A percentile compares a stretch with the other conserved stretches of the same genome.
phyloP scores from a whole-genome alignment of 1,140 invertebrate species.

The Octopus sinensis region DNA sequence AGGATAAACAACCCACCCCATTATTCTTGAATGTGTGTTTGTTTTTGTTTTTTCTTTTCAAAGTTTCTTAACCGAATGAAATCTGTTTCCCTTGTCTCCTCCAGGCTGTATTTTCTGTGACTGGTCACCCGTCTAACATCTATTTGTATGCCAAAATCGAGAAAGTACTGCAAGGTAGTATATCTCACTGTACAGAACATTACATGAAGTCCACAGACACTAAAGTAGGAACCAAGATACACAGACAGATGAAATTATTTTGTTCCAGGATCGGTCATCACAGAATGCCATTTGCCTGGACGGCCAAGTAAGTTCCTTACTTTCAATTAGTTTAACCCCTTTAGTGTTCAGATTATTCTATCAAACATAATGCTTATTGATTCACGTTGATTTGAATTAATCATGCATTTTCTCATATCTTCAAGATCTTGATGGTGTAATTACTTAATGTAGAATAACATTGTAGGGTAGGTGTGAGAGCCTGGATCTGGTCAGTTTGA shows the following conservation, averaged over 20 bases:
- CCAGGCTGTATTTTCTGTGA: conserved; percentile 67
- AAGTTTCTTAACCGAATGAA: not conserved
- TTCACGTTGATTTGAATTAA: no score
- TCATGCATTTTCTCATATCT: no score
- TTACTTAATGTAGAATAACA: no score
- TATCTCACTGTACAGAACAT: conserved; percentile 79
- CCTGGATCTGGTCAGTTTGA: no score
- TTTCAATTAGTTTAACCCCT: not conserved
- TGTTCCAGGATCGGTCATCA: conserved; percentile 84
- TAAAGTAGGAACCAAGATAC: conserved; percentile 74
- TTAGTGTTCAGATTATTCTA: no score
- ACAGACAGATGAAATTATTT: conserved; percentile 76
- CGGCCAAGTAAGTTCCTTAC: conserved; percentile 64
- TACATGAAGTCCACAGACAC: conserved; percentile 78
- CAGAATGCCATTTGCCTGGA: conserved; percentile 94
- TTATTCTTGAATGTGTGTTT: not conserved
- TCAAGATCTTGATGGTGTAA: no score
- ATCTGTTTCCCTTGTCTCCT: conserved; percentile 20
- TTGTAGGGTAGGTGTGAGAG: no score
- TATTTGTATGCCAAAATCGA: conserved; percentile 87
- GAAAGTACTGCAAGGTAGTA: conserved; percentile 88
- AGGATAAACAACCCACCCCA: no score
- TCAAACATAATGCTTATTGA: no score
- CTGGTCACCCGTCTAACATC: conserved; percentile 62
- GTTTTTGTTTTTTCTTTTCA: not conserved